phyloP scores from a whole-genome alignment of 2,113 vertebrate species.

The pig (Sus scrofa) region DNA sequence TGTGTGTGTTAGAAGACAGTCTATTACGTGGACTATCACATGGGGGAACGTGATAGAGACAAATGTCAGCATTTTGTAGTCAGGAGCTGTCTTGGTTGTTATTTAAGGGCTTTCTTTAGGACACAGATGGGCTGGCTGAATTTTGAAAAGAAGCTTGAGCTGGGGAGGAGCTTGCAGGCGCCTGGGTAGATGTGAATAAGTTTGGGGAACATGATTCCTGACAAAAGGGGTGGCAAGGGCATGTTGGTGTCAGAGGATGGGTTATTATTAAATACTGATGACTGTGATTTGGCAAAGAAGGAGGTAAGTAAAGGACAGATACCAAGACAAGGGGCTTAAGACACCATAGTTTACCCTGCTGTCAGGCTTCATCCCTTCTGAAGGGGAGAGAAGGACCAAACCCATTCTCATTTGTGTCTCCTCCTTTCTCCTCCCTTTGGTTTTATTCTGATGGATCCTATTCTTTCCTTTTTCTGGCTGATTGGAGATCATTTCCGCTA shows the following conservation, averaged over 20 bases:
- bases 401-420: not conserved
- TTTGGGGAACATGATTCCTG: not conserved
- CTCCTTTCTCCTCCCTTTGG: not conserved
- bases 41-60: not conserved
- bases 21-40: not conserved
- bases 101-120: conserved; percentile 25
- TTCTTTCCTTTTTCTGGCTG: not conserved
- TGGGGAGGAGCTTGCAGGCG: not conserved
- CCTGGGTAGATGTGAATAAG: not conserved
- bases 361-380: not conserved
- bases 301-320: conserved; percentile 31
- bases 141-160: not conserved
- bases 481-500: not conserved
- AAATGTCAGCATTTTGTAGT: not conserved
- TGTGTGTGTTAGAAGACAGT: not conserved
- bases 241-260: not conserved
- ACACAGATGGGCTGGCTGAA: not conserved
- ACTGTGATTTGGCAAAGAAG: not conserved
- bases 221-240: not conserved
- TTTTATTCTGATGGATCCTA: not conserved
- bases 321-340: not conserved
- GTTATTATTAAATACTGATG: conserved; percentile 20
- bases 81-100: not conserved
- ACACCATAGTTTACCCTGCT: not conserved
- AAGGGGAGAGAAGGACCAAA: not conserved